A percentile compares a stretch with the other conserved stretches of the same genome.
phyloP scores from a whole-genome alignment of 2,888 invertebrate species.

The Latheticus oryzae region DNA sequence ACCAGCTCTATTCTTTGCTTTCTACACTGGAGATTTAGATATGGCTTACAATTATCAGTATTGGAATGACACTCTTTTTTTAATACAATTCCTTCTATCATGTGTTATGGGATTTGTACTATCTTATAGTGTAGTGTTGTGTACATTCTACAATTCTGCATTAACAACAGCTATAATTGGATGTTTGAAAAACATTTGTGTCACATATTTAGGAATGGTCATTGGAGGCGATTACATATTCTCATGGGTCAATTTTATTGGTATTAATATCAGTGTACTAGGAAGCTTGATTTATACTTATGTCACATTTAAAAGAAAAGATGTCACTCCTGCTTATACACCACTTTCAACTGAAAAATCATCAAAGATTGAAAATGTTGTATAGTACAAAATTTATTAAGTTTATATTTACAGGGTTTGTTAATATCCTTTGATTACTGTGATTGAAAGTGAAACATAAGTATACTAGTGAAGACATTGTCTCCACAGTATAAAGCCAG shows the following conservation, averaged over 20 bases:
- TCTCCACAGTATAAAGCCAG: too few relatives aligned
- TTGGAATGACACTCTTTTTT: constrained; percentile 83
- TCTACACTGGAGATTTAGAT: constrained; percentile 80
- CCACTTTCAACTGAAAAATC: constrained; percentile 57
- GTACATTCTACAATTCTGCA: constrained; percentile 97
- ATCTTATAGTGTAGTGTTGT: constrained; percentile 94
- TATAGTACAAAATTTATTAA: constrained; percentile 57
- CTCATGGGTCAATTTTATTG: constrained; percentile 93
- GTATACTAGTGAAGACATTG: too few relatives aligned
- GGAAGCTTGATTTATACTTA: constrained; percentile 89
- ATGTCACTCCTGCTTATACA: constrained; percentile 59
- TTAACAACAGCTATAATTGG: constrained; percentile 98
- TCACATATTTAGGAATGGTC: constrained; percentile 98
- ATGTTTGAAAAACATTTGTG: constrained; percentile 96
- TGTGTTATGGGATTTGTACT: constrained; percentile 97
- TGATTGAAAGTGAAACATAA: too few relatives aligned
- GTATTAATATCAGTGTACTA: constrained; percentile 92
- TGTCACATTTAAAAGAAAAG: constrained; percentile 82
- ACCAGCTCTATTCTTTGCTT: constrained; percentile 79
- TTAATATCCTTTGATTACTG: too few relatives aligned
- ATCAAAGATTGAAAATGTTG: constrained; percentile 62
- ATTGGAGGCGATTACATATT: constrained; percentile 98
- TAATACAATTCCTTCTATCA: constrained; percentile 85
- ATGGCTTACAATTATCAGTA: constrained; percentile 73
- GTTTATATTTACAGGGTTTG: constrained; percentile 23